These are phyloP conservation scores for Crossaster papposus DNA, from an alignment of 53 echinoderm and acorn worm genomes.

Conservation along the genomic window DNA sequence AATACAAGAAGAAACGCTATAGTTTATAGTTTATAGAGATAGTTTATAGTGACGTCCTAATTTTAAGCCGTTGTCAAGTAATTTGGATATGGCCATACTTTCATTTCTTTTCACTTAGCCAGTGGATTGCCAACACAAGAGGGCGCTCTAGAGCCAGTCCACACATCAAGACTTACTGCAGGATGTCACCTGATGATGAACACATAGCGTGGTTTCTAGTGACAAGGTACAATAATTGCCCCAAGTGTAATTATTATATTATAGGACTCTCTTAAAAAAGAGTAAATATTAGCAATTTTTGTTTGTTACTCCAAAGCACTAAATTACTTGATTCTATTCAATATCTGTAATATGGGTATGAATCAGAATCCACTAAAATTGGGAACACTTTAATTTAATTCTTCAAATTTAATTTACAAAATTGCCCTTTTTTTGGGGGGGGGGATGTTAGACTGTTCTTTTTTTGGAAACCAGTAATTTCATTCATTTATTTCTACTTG, in stretches of 20 bases:
- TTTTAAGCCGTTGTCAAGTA: too few species aligned
- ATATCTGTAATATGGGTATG: too few species aligned
- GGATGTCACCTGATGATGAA: slow-evolving; percentile 81
- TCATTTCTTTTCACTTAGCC: slow-evolving; percentile 58
- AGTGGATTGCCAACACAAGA: slow-evolving; percentile 80
- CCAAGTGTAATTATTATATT: not conserved
- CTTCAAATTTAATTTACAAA: too few species aligned
- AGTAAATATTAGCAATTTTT: not conserved
- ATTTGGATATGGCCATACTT: too few species aligned
- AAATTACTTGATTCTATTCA: too few species aligned
- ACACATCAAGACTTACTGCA: slow-evolving; percentile 91
- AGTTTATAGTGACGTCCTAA: too few species aligned
- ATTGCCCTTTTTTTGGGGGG: not conserved
- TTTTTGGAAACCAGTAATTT: slow-evolving; percentile 3
- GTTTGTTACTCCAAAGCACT: not conserved
- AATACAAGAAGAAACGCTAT: too few species aligned
- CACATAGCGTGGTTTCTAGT: slow-evolving; percentile 87
- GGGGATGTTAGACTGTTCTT: not conserved
- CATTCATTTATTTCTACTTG: too few species aligned
- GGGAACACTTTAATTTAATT: too few species aligned
- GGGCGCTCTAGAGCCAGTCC: slow-evolving; percentile 90
- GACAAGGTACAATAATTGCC: slow-evolving; percentile 74
- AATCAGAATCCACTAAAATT: too few species aligned
- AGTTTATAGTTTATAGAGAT: too few species aligned
- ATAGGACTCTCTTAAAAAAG: not conserved